Evolutionary conservation across 2,888 invertebrate genomes (phyloP).

Genomic region (Dolichomitus sp.): DNA sequence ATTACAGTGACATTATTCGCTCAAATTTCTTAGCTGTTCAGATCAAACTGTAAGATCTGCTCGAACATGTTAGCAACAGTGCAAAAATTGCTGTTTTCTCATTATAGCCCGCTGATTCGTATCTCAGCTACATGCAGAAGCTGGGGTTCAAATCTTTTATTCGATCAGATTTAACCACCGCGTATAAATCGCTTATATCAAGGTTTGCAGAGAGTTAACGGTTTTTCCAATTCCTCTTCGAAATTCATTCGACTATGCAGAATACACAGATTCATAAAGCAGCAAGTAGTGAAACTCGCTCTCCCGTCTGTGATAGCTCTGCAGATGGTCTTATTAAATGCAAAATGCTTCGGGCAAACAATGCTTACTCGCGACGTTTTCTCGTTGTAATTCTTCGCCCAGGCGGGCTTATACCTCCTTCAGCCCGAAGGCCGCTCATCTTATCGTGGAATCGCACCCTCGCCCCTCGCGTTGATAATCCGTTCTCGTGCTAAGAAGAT

Average conservation of each 20-base stretch:
- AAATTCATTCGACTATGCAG: constrained; percentile 1
- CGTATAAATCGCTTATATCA: constrained; percentile 3
- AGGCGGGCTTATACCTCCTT: constrained; percentile 26
- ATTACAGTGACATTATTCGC: too few species aligned
- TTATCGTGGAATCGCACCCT: constrained; percentile 17
- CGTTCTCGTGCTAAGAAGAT: constrained; percentile 70
- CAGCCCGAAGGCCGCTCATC: constrained; percentile 14
- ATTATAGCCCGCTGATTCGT: background rate
- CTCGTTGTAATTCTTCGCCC: constrained; percentile 59
- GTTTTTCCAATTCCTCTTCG: constrained; percentile 3
- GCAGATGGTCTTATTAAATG: constrained; percentile 73
- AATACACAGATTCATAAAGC: constrained; percentile 12
- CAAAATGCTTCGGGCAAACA: constrained; percentile 74
- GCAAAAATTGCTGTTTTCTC: background rate
- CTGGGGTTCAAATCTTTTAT: background rate
- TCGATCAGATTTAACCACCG: background rate
- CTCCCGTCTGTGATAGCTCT: background rate
- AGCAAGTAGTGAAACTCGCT: background rate
- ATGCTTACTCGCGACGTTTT: constrained; percentile 75
- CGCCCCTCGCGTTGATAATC: constrained; percentile 54
- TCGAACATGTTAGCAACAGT: too few species aligned
- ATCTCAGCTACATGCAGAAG: too few species aligned
- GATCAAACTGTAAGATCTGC: background rate
- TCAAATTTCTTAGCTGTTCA: too few species aligned
- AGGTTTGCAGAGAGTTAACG: background rate